phyloP scores from a whole-genome alignment of 2,113 vertebrate genomes.

The Peromyscus maniculatus region DNA sequence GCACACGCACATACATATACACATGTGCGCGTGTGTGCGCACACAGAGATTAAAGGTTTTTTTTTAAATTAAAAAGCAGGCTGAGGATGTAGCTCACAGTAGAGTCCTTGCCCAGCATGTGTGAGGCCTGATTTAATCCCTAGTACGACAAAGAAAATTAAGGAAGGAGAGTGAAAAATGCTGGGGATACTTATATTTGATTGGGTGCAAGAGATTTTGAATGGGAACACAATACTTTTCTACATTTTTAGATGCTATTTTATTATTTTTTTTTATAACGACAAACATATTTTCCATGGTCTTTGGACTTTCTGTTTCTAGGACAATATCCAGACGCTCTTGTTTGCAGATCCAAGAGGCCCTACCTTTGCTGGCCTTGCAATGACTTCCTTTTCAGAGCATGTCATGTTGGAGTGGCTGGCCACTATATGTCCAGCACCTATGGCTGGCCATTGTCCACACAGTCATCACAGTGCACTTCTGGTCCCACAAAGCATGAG shows the following conservation, averaged over 20 bases:
- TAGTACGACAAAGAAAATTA: neutral
- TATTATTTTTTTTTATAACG: neutral
- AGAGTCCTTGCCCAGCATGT: neutral
- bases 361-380: neutral
- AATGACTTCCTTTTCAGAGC: neutral
- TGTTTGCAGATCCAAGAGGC: neutral
- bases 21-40: too few species aligned
- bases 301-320: constrained; percentile 25
- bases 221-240: neutral
- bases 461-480: neutral
- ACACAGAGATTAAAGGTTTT: neutral
- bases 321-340: neutral
- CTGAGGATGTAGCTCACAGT: too few species aligned
- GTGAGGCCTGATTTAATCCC: neutral
- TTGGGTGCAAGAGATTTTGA: neutral
- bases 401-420: too few species aligned
- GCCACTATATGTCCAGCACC: neutral
- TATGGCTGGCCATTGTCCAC: neutral
- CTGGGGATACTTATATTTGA: neutral
- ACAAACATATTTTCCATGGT: neutral
- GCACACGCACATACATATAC: neutral
- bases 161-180: neutral
- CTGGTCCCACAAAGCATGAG: too few species aligned
- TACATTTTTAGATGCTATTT: neutral
- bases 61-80: neutral